These are phyloP conservation scores for Selenia dentaria DNA, from an alignment of 2,888 invertebrate genomes.

Conservation along the genomic window DNA sequence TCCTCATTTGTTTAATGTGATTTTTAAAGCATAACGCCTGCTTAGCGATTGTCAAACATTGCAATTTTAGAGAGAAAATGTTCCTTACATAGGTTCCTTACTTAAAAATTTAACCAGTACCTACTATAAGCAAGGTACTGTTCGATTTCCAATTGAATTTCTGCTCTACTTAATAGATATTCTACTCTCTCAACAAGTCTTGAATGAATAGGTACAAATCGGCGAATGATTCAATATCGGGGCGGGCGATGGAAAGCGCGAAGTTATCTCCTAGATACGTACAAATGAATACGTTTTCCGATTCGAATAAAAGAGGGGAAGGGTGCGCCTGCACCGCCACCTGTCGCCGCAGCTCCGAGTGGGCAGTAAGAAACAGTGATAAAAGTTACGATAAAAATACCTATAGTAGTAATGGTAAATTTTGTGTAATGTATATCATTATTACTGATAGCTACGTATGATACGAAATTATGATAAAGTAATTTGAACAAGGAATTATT, in stretches of 20 bases:
- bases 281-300: constrained; percentile 32
- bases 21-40: too few species aligned
- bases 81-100: too few species aligned
- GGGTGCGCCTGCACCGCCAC: constrained; percentile 22
- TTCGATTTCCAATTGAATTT: constrained; percentile 10
- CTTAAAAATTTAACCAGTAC: background rate
- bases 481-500: too few species aligned
- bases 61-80: too few species aligned
- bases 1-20: too few species aligned
- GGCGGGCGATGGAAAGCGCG: constrained; percentile 27
- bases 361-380: constrained; percentile 3
- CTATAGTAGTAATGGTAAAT: too few species aligned
- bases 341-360: background rate
- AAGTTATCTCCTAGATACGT: constrained; percentile 34
- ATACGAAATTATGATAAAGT: too few species aligned
- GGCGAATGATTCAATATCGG: constrained; percentile 26
- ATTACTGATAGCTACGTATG: too few species aligned
- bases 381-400: too few species aligned
- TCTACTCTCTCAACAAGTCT: constrained; percentile 12
- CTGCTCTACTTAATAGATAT: background rate
- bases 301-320: constrained; percentile 21
- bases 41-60: too few species aligned
- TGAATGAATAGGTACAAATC: constrained; percentile 14
- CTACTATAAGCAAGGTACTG: background rate
- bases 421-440: too few species aligned